Percentiles rank a stretch among this genome's conserved stretches.
phyloP scores from a whole-genome alignment of 2,888 invertebrate species.

The Blomia tropicalis region DNA sequence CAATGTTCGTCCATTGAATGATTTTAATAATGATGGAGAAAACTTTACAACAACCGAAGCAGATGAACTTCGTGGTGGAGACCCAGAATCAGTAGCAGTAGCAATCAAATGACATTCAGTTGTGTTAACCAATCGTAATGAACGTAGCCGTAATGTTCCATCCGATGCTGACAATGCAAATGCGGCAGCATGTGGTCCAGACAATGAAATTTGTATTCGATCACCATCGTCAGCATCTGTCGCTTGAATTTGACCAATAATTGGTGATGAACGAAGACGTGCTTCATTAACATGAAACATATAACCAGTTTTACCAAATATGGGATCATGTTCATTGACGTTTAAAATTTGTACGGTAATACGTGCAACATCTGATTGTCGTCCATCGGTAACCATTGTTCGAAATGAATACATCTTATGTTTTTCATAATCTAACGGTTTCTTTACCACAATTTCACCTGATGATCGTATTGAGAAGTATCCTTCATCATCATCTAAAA shows the following conservation, averaged over 20 bases:
- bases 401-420: slow-evolving; percentile 51
- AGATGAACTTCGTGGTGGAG: slow-evolving; percentile 55
- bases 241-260: slow-evolving; percentile 56
- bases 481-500: slow-evolving; percentile 45
- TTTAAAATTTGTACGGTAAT: slow-evolving; percentile 64
- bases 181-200: slow-evolving; percentile 23
- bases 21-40: slow-evolving; percentile 23
- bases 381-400: slow-evolving; percentile 63
- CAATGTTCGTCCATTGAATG: slow-evolving; percentile 14
- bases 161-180: slow-evolving; percentile 30
- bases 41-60: slow-evolving; percentile 30
- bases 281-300: slow-evolving; percentile 45
- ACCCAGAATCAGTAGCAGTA: slow-evolving; percentile 65
- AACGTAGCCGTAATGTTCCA: slow-evolving; percentile 46
- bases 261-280: slow-evolving; percentile 29
- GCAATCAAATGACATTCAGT: slow-evolving; percentile 57
- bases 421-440: slow-evolving; percentile 61
- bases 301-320: slow-evolving; percentile 70
- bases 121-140: slow-evolving; percentile 36
- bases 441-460: slow-evolving; percentile 60
- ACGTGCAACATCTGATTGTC: slow-evolving; percentile 63
- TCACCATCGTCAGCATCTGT: slow-evolving; percentile 70
- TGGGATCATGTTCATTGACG: slow-evolving; percentile 83
- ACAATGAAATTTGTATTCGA: slow-evolving; percentile 41
- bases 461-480: slow-evolving; percentile 58